These are phyloP conservation scores for Hipposideros larvatus DNA, from an alignment of 2,797 vertebrate species.

Conservation along the genomic window DNA sequence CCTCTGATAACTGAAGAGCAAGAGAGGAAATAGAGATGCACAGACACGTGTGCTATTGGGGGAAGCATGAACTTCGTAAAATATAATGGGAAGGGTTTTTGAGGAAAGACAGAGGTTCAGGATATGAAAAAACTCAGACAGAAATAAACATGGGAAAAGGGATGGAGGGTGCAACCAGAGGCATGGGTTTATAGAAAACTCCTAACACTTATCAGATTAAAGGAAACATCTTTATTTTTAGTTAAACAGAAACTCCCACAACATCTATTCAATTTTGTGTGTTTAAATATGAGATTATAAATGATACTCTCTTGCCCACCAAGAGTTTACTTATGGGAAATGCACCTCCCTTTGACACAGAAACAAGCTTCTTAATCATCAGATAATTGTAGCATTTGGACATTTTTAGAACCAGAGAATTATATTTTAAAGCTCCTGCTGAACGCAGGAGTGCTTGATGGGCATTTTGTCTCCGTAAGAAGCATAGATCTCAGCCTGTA, in stretches of 20 bases:
- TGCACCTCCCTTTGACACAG: conserved; percentile 45
- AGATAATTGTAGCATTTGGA: conserved; percentile 45
- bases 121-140: not conserved
- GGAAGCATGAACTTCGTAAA: not conserved
- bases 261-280: conserved; percentile 12
- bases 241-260: conserved; percentile 54
- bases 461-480: conserved; percentile 65
- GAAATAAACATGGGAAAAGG: conserved; percentile 40
- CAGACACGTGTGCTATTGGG: not conserved
- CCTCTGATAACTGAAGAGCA: not conserved
- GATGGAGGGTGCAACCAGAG: not conserved
- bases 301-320: conserved; percentile 46
- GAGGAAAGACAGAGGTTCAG: not conserved
- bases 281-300: conserved; percentile 73
- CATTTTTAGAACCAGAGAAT: conserved; percentile 57
- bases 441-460: conserved; percentile 8
- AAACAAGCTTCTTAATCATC: conserved; percentile 72
- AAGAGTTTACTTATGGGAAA: conserved; percentile 72
- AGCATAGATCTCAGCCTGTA: conserved; percentile 54
- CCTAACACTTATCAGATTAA: conserved; percentile 43
- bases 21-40: not conserved
- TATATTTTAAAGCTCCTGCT: conserved; percentile 56
- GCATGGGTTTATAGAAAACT: conserved; percentile 32
- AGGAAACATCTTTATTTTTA: conserved; percentile 73
- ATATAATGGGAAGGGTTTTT: not conserved